phyloP scores from a whole-genome alignment of 2,888 invertebrate species.

The Nemapogon koenigi region DNA sequence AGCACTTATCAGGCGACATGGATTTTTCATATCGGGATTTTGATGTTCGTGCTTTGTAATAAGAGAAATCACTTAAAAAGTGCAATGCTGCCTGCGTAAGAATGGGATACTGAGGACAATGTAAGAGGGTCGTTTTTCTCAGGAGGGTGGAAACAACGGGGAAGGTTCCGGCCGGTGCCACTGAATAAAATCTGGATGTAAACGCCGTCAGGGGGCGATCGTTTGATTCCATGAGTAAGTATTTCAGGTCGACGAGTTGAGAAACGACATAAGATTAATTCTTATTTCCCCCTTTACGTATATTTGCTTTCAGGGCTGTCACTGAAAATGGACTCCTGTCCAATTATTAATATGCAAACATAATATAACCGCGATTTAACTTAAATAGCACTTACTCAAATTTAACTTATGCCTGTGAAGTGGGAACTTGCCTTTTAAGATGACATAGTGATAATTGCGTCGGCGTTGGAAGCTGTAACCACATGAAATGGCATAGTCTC shows the following conservation, averaged over 20 bases:
- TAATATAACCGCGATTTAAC: not conserved
- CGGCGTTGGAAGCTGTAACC: slow-evolving; percentile 1
- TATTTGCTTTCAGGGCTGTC: slow-evolving; percentile 2
- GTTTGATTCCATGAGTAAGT: slow-evolving; percentile 12
- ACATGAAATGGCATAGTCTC: no score
- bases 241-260: slow-evolving; percentile 32
- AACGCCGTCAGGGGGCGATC: slow-evolving; percentile 41
- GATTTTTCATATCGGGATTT: slow-evolving; percentile 45
- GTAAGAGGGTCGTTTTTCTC: not conserved
- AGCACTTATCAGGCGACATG: slow-evolving; percentile 46
- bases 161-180: slow-evolving; percentile 15
- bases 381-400: slow-evolving; percentile 4
- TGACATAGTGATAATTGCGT: slow-evolving; percentile 1
- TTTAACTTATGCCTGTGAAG: slow-evolving; percentile 3
- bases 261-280: slow-evolving; percentile 48
- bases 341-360: not conserved
- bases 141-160: slow-evolving; percentile 15
- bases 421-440: slow-evolving; percentile 2
- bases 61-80: slow-evolving; percentile 54
- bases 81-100: slow-evolving; percentile 7
- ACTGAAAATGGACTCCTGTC: slow-evolving; percentile 4
- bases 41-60: slow-evolving; percentile 51
- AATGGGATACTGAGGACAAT: slow-evolving; percentile 4
- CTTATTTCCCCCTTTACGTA: slow-evolving; percentile 21
- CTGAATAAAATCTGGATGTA: slow-evolving; percentile 38